Evolutionary conservation across 2,888 invertebrate species (phyloP).

Genomic region (Yponomeuta evonymella): DNA sequence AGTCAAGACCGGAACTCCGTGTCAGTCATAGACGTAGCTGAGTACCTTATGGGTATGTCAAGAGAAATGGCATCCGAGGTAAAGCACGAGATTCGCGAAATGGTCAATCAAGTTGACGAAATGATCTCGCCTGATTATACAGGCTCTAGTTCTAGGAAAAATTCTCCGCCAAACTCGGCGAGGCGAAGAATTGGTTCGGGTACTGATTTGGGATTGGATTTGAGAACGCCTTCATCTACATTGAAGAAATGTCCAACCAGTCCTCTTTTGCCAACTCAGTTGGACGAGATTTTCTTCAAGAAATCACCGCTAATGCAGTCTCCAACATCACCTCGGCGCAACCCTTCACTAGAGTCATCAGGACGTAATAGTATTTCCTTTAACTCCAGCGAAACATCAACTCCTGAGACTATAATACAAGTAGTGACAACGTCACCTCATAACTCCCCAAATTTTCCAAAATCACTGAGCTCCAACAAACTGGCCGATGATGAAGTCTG

Average conservation of each 20-base stretch:
- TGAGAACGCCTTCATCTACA: constrained; percentile 34
- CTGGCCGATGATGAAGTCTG: constrained; percentile 77
- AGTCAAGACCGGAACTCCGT: constrained; percentile 82
- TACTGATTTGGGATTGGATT: constrained; percentile 61
- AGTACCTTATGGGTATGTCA: constrained; percentile 86
- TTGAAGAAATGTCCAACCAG: constrained; percentile 68
- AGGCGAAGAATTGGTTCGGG: constrained; percentile 62
- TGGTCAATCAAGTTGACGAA: constrained; percentile 84
- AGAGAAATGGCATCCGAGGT: constrained; percentile 87
- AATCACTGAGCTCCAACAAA: constrained; percentile 74
- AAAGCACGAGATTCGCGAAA: constrained; percentile 84
- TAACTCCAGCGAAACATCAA: constrained; percentile 72
- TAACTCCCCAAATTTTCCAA: constrained; percentile 62
- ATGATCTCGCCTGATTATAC: constrained; percentile 74
- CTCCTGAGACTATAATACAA: constrained; percentile 71
- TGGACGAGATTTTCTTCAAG: constrained; percentile 54
- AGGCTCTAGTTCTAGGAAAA: constrained; percentile 51
- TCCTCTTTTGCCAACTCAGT: constrained; percentile 56
- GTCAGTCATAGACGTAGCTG: constrained; percentile 84
- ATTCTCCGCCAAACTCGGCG: constrained; percentile 64
- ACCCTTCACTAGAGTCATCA: constrained; percentile 62
- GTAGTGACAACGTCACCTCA: constrained; percentile 52
- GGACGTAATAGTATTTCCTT: constrained; percentile 68
- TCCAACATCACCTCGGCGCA: constrained; percentile 62
- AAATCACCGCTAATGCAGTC: constrained; percentile 51